These are phyloP conservation scores for Drosophila serrata DNA, from an alignment of 1,140 invertebrate genomes.

Conservation along the genomic window DNA sequence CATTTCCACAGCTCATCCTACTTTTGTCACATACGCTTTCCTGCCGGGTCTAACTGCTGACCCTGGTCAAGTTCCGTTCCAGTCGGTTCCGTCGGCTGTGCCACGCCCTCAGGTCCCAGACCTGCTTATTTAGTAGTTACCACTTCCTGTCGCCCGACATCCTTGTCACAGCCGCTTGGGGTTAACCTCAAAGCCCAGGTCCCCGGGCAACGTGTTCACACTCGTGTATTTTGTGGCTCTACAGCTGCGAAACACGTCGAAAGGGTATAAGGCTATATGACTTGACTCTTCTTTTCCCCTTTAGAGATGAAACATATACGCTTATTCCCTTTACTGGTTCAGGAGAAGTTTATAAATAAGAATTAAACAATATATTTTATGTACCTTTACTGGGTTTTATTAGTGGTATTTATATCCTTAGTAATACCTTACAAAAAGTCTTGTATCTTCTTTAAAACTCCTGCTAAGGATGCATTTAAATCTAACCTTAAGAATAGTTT, in stretches of 20 bases:
- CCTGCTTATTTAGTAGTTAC: constrained; percentile 57
- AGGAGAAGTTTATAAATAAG: neutral
- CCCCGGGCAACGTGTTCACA: constrained; percentile 48
- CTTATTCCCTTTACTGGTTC: no score
- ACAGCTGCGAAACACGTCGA: neutral
- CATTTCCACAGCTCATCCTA: constrained; percentile 55
- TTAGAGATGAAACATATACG: no score
- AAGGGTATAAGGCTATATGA: constrained; percentile 9
- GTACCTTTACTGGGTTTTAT: neutral
- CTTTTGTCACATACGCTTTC: constrained; percentile 62
- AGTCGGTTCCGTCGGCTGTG: constrained; percentile 37
- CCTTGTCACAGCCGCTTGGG: constrained; percentile 46
- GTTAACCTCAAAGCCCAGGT: constrained; percentile 45
- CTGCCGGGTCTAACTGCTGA: constrained; percentile 18
- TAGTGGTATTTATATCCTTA: no score
- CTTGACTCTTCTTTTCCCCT: no score
- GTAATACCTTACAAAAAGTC: no score
- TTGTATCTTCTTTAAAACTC: no score
- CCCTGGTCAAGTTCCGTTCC: constrained; percentile 48
- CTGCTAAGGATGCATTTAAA: no score
- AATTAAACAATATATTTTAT: neutral
- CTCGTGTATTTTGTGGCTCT: constrained; percentile 41
- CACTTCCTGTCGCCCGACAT: constrained; percentile 57
- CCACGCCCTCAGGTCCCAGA: constrained; percentile 49
- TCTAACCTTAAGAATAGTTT: no score